A percentile compares a stretch with the other conserved stretches of the same genome.
Evolutionary conservation across 2,888 invertebrate genomes (phyloP).

Genomic region (Eremobia ochroleuca): DNA sequence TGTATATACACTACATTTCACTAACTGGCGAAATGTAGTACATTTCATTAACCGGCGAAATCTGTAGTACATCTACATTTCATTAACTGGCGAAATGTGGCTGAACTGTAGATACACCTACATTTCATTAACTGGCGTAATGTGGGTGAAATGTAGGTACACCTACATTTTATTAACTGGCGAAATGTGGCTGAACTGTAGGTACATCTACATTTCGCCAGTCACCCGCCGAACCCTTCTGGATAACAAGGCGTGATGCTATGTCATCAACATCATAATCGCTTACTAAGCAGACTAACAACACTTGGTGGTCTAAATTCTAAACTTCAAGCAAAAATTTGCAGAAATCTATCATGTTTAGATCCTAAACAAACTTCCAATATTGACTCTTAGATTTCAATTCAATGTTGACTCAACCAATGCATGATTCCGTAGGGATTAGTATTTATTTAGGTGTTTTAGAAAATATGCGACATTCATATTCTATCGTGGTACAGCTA

Average conservation of each 20-base stretch:
- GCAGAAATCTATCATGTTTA: constrained; percentile 55
- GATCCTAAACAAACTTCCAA: constrained; percentile 64
- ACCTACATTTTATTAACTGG: no score
- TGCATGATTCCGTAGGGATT: constrained; percentile 37
- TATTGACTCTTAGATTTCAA: constrained; percentile 62
- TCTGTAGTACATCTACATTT: no score
- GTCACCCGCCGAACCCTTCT: no score
- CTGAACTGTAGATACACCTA: no score
- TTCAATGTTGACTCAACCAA: constrained; percentile 49
- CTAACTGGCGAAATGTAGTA: no score
- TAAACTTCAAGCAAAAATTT: constrained; percentile 51
- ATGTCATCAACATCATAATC: neutral
- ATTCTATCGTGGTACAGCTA: constrained; percentile 43
- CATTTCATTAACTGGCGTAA: no score
- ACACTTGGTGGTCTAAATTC: constrained; percentile 41
- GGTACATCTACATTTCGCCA: no score
- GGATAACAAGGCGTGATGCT: neutral
- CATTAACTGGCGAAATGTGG: no score
- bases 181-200: no score
- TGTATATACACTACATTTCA: no score
- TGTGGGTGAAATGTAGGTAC: no score
- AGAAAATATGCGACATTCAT: constrained; percentile 59
- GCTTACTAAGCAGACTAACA: constrained; percentile 8
- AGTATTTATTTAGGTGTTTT: constrained; percentile 65
- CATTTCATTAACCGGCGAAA: no score